A percentile compares a stretch with the other conserved stretches of the same genome.
These are phyloP conservation scores for Strigops habroptila DNA, from an alignment of 2,113 vertebrate species.

Conservation along the genomic window DNA sequence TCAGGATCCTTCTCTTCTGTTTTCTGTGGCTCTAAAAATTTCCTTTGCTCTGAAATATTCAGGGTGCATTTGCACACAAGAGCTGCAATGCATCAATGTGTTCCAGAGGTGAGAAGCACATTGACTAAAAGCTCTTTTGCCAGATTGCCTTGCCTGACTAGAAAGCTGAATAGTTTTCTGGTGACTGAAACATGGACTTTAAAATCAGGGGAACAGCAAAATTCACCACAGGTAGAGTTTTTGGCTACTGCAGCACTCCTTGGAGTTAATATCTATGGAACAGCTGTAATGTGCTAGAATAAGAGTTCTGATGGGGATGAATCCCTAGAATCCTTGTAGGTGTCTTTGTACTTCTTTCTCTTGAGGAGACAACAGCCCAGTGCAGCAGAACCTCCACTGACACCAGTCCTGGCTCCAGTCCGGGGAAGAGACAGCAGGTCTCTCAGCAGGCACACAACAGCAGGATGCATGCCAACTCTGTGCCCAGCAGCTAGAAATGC, in stretches of 20 bases:
- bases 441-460: rapidly evolving
- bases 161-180: neutral
- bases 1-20: neutral
- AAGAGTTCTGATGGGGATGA: neutral
- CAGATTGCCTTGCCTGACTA: neutral
- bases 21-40: neutral
- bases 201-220: neutral
- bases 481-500: neutral
- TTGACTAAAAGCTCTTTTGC: rapidly evolving
- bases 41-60: neutral
- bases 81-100: neutral
- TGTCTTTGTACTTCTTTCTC: neutral
- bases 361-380: neutral
- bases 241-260: neutral
- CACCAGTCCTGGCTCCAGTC: neutral
- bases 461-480: neutral
- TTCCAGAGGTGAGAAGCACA: neutral
- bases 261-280: neutral
- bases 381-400: neutral
- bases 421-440: neutral
- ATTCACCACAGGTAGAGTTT: neutral
- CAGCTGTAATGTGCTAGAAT: neutral
- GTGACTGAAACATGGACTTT: neutral
- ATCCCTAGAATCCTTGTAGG: neutral
- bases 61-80: neutral